Evolutionary conservation across 1,140 invertebrate species (phyloP), one percentile per base, ranked within the genome.

Genomic region (Caerostris extrusa): DNA sequence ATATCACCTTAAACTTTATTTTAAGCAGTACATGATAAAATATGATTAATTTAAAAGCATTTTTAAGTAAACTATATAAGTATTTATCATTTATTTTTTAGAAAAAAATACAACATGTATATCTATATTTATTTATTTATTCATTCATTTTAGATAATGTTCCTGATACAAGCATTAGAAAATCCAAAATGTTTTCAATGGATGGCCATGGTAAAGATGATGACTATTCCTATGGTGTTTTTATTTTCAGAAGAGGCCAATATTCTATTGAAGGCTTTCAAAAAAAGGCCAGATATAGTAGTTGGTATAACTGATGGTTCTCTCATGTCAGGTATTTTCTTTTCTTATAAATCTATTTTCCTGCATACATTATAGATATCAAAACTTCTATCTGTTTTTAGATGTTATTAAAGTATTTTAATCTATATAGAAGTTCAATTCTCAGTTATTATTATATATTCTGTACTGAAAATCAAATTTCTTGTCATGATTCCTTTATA

Each of bases 191-290:
- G 96, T 99, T 99, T 96, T 98, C 98, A 3, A 99, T 99, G 99
- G 99, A 98, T 10, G 98, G 98, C 3, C 98, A 99, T 96, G 98
- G 98, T 1, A 97, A 96, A 8, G 97, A 98, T 95, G 98, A 99
- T 95, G 2, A 97, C 96, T 85, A 99, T 99, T 95, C 98, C 99
- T 0, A 97, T 98, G 17, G 97, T 99, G 0, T 99, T 99, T 96
- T 96, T 99, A 10, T 99, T 98, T 95, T 97, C 97, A n/a, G 96
- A 97, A 91, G 98, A 99, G 95, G 98, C 97, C 10, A 95, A 96
- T 83, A 96, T 97, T 95, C 95, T 99, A 8, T 95, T 97, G 2
- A 96, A 97, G 69, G 96, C 97, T 34, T 95, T 69, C 19, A 58
- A 77, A 12, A 17, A 94, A 64, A 71, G 77, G 60, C 89, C 91